phyloP scores from a whole-genome alignment of 2,888 invertebrate species.

The Fragum sueziense region DNA sequence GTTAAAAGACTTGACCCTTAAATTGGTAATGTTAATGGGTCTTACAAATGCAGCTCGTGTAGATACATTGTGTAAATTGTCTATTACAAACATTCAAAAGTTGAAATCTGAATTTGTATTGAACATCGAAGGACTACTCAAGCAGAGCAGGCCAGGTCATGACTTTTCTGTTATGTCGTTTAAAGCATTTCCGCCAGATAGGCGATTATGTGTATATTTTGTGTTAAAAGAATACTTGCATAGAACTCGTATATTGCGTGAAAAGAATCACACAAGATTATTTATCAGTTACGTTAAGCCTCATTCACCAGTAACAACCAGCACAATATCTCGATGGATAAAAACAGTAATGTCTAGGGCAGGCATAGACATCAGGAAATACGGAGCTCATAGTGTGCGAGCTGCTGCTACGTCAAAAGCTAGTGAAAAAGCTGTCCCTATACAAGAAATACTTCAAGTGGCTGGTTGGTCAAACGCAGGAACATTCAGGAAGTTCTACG shows the following conservation, averaged over 20 bases:
- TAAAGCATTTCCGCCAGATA: slow-evolving; percentile 7
- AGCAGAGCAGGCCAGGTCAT: slow-evolving; percentile 15
- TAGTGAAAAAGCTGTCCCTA: no score
- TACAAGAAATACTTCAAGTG: no score
- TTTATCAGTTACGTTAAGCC: slow-evolving; percentile 13
- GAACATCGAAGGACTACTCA: background rate
- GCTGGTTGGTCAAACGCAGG: no score
- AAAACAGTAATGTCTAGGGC: slow-evolving; percentile 16
- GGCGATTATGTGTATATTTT: slow-evolving; percentile 9
- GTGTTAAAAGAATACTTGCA: slow-evolving; percentile 3
- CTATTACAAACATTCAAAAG: background rate
- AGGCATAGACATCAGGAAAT: no score
- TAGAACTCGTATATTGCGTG: background rate
- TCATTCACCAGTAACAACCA: background rate
- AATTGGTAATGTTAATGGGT: background rate
- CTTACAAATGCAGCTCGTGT: background rate
- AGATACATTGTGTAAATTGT: background rate
- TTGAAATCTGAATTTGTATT: slow-evolving; percentile 11
- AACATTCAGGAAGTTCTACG: no score
- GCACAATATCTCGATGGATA: slow-evolving; percentile 22
- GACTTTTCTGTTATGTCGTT: background rate
- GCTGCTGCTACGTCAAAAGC: no score
- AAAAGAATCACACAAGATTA: background rate
- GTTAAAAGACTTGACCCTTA: background rate
- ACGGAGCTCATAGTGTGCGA: no score